These are phyloP conservation scores for Agriotes lineatus DNA, from an alignment of 2,888 invertebrate genomes.

Conservation along the genomic window DNA sequence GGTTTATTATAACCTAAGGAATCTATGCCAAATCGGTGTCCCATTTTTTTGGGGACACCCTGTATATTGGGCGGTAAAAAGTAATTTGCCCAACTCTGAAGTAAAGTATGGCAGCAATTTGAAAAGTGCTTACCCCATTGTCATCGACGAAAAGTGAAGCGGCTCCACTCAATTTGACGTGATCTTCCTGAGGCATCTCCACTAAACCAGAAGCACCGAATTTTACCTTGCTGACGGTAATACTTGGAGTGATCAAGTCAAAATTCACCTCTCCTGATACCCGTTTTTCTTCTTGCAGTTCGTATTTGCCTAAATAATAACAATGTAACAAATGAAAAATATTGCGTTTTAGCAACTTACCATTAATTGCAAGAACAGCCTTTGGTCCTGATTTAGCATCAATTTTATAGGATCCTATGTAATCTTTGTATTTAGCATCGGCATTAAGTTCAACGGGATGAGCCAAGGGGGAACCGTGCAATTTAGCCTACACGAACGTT, in stretches of 20 bases:
- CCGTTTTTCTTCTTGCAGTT: conserved; percentile 64
- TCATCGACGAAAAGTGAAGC: conserved; percentile 54
- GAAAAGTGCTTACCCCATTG: conserved; percentile 48
- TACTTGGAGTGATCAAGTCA: conserved; percentile 70
- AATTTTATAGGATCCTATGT: conserved; percentile 48
- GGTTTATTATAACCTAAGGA: too few relatives aligned
- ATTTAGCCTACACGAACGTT: conserved; percentile 50
- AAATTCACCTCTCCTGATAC: conserved; percentile 66
- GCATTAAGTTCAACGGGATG: conserved; percentile 59
- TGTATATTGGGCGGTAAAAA: too few relatives aligned
- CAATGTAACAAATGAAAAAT: too few relatives aligned
- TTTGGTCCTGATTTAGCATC: conserved; percentile 58
- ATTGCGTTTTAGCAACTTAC: too few relatives aligned
- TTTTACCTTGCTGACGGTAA: conserved; percentile 72
- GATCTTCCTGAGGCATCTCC: conserved; percentile 54
- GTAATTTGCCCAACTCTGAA: too few relatives aligned
- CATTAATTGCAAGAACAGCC: conserved; percentile 53
- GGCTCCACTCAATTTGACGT: conserved; percentile 51
- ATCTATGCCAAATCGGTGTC: too few relatives aligned
- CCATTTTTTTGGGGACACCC: too few relatives aligned
- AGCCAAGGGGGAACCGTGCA: conserved; percentile 62
- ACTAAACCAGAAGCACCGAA: conserved; percentile 63
- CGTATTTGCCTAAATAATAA: conserved; percentile 63
- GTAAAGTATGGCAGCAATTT: too few relatives aligned
- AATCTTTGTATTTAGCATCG: conserved; percentile 47